These are phyloP conservation scores for Lutraria lutraria DNA, from an alignment of 2,888 invertebrate species.

Conservation along the genomic window DNA sequence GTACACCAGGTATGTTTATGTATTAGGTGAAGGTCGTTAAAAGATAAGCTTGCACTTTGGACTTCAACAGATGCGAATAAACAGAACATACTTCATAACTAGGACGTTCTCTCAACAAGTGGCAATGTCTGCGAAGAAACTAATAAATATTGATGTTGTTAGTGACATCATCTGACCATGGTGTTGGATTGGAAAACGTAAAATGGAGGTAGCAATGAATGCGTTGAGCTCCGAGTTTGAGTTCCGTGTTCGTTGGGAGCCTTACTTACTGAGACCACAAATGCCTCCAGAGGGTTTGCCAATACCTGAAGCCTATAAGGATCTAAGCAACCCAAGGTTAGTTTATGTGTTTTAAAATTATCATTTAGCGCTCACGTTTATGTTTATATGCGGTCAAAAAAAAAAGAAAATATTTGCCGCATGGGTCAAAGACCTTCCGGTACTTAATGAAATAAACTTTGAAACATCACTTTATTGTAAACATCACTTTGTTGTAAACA, in stretches of 20 bases:
- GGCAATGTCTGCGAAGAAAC: constrained; percentile 70
- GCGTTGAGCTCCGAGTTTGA: constrained; percentile 75
- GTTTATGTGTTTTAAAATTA: neutral
- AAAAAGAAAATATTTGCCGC: too few relatives aligned
- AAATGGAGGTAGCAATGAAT: constrained; percentile 83
- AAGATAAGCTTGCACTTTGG: neutral
- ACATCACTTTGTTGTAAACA: too few relatives aligned
- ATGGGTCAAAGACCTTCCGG: too few relatives aligned
- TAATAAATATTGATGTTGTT: constrained; percentile 79
- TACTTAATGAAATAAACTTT: too few relatives aligned
- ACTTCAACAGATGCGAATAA: neutral
- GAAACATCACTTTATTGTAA: too few relatives aligned
- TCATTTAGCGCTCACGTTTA: too few relatives aligned
- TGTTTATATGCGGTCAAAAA: too few relatives aligned
- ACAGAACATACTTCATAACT: neutral
- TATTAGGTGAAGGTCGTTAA: neutral
- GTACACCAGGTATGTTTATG: neutral
- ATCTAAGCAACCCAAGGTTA: constrained; percentile 77
- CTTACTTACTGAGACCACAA: constrained; percentile 82
- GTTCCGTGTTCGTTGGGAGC: constrained; percentile 84
- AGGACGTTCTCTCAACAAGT: neutral
- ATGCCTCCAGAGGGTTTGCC: constrained; percentile 81
- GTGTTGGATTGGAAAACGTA: constrained; percentile 85
- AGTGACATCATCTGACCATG: constrained; percentile 85
- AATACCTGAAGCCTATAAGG: constrained; percentile 76